Percentiles rank a stretch among this genome's conserved stretches.
phyloP scores from a whole-genome alignment of 2,888 invertebrate species.

The Cephus nigrinus region DNA sequence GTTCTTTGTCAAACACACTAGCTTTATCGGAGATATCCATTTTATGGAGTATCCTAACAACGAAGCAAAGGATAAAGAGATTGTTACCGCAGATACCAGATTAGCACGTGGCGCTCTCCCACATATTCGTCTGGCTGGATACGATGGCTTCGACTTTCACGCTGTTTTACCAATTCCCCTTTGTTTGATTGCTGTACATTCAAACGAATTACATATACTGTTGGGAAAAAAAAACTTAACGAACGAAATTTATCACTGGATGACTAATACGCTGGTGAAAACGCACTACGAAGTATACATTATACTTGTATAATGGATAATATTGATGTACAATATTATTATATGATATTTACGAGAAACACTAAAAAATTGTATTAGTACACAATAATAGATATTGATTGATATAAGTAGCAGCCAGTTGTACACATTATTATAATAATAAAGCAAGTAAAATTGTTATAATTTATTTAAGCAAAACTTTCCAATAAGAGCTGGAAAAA shows the following conservation, averaged over 20 bases:
- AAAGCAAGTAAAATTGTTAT: too few relatives aligned
- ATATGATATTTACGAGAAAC: neutral
- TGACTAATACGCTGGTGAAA: too few relatives aligned
- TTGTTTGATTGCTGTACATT: neutral
- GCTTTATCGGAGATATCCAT: conserved; percentile 35
- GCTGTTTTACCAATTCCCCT: conserved; percentile 9
- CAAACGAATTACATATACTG: neutral
- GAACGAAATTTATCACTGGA: neutral
- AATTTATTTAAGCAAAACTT: neutral
- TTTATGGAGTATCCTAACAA: conserved; percentile 35
- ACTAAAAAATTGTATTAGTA: too few relatives aligned
- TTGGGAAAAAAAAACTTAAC: neutral
- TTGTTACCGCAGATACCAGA: conserved; percentile 44
- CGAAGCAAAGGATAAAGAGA: conserved; percentile 24
- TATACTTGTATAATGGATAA: neutral
- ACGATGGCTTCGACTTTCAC: conserved; percentile 33
- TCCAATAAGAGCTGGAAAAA: neutral
- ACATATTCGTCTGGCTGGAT: conserved; percentile 27
- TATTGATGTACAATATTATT: too few relatives aligned
- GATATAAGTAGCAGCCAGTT: neutral
- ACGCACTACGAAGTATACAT: too few relatives aligned
- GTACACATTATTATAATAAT: too few relatives aligned
- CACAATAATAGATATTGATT: neutral
- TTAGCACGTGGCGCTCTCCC: conserved; percentile 31
- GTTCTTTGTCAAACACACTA: conserved; percentile 21